A percentile compares a stretch with the other conserved stretches of the same genome.
These are phyloP conservation scores for Diarsia dahlii DNA, from an alignment of 2,888 invertebrate species.

Conservation along the genomic window DNA sequence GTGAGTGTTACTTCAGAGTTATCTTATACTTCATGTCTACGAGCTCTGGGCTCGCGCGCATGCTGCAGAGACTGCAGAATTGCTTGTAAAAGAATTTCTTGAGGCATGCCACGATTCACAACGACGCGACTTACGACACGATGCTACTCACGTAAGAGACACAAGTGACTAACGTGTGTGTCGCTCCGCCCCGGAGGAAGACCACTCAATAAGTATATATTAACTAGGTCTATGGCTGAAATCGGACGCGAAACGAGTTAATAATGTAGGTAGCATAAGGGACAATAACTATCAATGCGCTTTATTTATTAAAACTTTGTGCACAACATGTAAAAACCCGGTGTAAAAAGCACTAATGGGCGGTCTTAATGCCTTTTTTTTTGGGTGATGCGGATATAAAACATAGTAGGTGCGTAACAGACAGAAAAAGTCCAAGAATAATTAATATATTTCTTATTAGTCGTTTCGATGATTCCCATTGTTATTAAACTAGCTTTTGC, in stretches of 20 bases:
- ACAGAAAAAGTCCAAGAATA: too few species aligned
- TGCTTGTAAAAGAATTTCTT: not conserved
- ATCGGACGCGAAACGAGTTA: not conserved
- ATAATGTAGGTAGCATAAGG: not conserved
- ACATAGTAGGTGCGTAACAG: too few species aligned
- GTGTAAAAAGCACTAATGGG: too few species aligned
- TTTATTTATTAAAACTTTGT: too few species aligned
- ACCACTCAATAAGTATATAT: not conserved
- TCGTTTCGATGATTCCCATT: too few species aligned
- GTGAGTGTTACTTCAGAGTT: slow-evolving; percentile 25
- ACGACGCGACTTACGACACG: not conserved
- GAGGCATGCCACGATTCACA: not conserved
- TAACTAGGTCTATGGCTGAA: not conserved
- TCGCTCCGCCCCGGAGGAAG: not conserved
- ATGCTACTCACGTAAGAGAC: not conserved
- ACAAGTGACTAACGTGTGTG: not conserved
- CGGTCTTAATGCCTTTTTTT: too few species aligned
- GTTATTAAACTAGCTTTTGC: too few species aligned
- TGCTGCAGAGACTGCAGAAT: too few species aligned
- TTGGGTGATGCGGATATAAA: too few species aligned
- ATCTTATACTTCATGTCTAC: not conserved
- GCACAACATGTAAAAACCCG: too few species aligned
- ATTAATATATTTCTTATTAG: too few species aligned
- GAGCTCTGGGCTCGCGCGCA: not conserved
- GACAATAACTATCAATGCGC: too few species aligned